Evolutionary conservation across 2,888 invertebrate species (phyloP), one percentile per base, ranked within the genome.

Genomic region (Lasioglossum oenotherae): DNA sequence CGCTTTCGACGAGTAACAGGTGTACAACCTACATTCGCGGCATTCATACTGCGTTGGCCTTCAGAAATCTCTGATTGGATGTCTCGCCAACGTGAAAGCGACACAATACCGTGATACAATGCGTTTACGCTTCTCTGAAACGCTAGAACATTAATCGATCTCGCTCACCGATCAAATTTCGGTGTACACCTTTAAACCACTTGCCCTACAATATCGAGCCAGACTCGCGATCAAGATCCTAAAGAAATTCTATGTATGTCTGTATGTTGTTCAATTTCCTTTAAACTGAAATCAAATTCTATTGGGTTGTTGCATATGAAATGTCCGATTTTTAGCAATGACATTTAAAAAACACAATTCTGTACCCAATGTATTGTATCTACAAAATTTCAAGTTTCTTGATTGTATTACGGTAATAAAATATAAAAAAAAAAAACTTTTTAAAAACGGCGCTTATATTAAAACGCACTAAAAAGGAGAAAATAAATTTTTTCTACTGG

Each of bases 1-100:
- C 75, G 53, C 76, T 85, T 82, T 78, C 80, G 44, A 64, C 46
- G 78, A 81, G 85, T 88, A 88, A 88, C 88, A 88, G 87, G 88
- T 88, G 88, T 72, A 87, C 81, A 88, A 88, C 88, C 88, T 87
- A 88, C 74, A 88, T 88, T 78, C 80, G 73, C 60, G 74, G 35
- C 78, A 60, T 81, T 82, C 81, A 60, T 76, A 69, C 46, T 60
- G 64, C 67, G 71, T 27, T 57, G 75, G 82, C 85, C 87, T 88
- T 80, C 82, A 81, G 80, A 74, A 82, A 81, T 85, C 78, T 82
- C 82, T 27, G 46, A 38, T 57, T 31, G 49, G 76, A 73, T 44
- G 35, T 53, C 57, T 71, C 74, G 6, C n/a, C 75, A 72, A 75
- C 49, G 72, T 78, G 71, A 46, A 69, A 74, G 76, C 69, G 35